Evolutionary conservation across 92 coral and sea anemone genomes (phyloP), one percentile per base, ranked within the genome.

Genomic region (Hydrozoanthus gracilis): DNA sequence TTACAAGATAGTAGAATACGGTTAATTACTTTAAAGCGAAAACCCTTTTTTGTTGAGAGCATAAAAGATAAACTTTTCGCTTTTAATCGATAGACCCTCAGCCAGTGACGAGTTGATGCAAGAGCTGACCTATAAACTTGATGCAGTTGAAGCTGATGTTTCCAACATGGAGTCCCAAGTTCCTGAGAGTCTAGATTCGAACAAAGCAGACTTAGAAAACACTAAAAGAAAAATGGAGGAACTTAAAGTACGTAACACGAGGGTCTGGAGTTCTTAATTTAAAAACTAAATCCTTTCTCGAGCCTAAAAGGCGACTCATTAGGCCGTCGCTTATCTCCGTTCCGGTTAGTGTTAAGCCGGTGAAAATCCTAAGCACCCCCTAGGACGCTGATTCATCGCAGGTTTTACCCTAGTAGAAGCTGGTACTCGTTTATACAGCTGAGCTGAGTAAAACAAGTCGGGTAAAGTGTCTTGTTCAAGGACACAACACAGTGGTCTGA

Each of bases 91-190:
- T 17, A 90, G 93, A 46, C 88, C 88, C 18, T 89, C 95, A 76
- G 93, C 93, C 17, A 89, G 89, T 66, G 94, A 89, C 51, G 49
- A 73, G 20, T 89, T 93, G 1, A 86, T 79, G 44, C 82, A 86
- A 11, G 90, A 89, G 17, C 86, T 94, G 3, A 84, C 77, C 49
- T 76, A 89, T 27, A 92, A 88, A 77, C 91, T 94, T 13, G 90
- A 91, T 51, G 84, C 91, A 44, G 90, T 92, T 58, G 95, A 94
- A n/a, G 86, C 88, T 2, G 91, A 90, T 1, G 68, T 92, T 52
- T 90, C 93, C 13, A 88, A 87, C 44, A 93, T 93, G 15, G 98
- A 91, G 56, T 66, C 71, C 18, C 78, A 71, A 7, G 87, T 86
- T 54, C 98, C 98, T 35, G 77, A 79, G 71, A 86, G 84, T 46